A percentile compares a stretch with the other conserved stretches of the same genome.
Evolutionary conservation across 2,888 invertebrate genomes (phyloP).

Genomic region (Zygothrica quintamaculata): DNA sequence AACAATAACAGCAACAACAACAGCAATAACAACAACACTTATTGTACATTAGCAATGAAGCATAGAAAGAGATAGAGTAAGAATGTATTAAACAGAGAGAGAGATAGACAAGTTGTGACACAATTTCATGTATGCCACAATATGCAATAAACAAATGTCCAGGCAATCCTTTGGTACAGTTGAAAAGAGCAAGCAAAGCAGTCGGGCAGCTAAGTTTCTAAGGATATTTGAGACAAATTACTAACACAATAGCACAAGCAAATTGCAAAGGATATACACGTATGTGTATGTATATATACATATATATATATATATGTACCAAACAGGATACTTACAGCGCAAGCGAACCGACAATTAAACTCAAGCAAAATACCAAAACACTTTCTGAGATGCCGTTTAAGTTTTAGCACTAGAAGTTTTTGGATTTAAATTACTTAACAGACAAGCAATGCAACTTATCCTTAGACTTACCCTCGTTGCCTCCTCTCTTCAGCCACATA

Average conservation of each 20-base stretch:
- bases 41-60: constrained; percentile 60
- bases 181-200: constrained; percentile 4
- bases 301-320: too few species aligned
- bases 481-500: not conserved
- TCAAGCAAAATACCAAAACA: constrained; percentile 39
- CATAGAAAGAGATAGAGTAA: constrained; percentile 4
- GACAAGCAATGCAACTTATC: constrained; percentile 11
- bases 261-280: constrained; percentile 60
- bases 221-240: constrained; percentile 78
- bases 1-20: constrained; percentile 16
- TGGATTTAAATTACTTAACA: constrained; percentile 73
- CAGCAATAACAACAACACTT: constrained; percentile 54
- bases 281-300: constrained; percentile 46
- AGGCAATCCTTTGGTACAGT: constrained; percentile 23
- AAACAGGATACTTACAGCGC: constrained; percentile 17
- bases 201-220: constrained; percentile 39
- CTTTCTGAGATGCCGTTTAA: constrained; percentile 61
- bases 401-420: constrained; percentile 75
- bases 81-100: constrained; percentile 9
- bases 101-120: constrained; percentile 25
- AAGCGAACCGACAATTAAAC: constrained; percentile 72
- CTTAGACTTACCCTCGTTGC: too few species aligned
- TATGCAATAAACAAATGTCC: constrained; percentile 69
- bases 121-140: constrained; percentile 62
- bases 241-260: constrained; percentile 56